These are phyloP conservation scores for Cebidichthys violaceus DNA, from an alignment of 2,113 vertebrate species.

Conservation along the genomic window DNA sequence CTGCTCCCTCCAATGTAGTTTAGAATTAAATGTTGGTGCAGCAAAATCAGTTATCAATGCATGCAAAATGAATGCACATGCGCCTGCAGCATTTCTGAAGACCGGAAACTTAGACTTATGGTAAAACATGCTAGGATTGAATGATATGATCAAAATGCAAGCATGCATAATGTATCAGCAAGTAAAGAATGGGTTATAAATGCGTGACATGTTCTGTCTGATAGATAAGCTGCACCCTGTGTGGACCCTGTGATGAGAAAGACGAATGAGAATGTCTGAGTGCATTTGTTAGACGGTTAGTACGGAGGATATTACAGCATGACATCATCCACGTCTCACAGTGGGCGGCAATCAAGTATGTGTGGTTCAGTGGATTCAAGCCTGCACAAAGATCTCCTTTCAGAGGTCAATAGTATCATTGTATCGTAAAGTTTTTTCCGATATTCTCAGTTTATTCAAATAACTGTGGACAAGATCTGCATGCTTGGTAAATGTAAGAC, in stretches of 20 bases:
- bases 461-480: slow-evolving; percentile 1
- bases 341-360: not conserved
- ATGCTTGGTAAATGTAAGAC: slow-evolving; percentile 11
- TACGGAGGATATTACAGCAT: not conserved
- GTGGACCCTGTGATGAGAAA: too few species aligned
- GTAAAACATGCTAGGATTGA: not conserved
- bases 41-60: slow-evolving; percentile 3
- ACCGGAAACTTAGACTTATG: not conserved
- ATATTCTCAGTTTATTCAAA: not conserved
- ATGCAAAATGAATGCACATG: not conserved
- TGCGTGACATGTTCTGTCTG: not conserved
- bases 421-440: not conserved
- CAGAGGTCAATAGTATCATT: not conserved
- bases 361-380: not conserved
- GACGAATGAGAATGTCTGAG: too few species aligned
- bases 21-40: not conserved
- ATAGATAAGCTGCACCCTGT: not conserved
- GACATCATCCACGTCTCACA: slow-evolving; percentile 8
- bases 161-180: not conserved
- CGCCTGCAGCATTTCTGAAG: not conserved
- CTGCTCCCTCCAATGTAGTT: not conserved
- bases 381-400: not conserved
- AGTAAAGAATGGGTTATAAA: not conserved
- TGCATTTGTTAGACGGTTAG: not conserved
- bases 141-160: not conserved